These are phyloP conservation scores for Caenorhabditis virilis DNA, from an alignment of 2,888 invertebrate species.

Conservation along the genomic window DNA sequence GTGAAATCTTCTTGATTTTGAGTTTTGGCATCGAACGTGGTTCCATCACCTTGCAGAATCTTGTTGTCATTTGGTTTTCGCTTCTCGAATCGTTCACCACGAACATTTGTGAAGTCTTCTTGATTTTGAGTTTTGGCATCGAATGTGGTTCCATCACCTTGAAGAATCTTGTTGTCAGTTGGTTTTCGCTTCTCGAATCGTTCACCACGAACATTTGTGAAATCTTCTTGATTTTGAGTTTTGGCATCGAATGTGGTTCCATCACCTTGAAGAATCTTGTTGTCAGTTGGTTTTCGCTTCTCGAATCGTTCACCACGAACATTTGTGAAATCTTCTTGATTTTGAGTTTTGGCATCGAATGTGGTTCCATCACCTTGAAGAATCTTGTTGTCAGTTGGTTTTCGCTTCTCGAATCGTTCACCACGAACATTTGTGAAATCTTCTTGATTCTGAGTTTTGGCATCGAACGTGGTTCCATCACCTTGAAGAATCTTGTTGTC, in stretches of 20 bases:
- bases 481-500: background rate
- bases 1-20: constrained; percentile 5
- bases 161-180: background rate
- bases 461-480: constrained; percentile 1
- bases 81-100: background rate
- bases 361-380: background rate
- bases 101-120: constrained; percentile 1
- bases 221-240: constrained; percentile 4
- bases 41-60: background rate
- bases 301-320: constrained; percentile 5
- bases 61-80: background rate
- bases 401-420: background rate
- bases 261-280: background rate
- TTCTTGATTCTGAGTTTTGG: constrained; percentile 3
- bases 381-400: background rate
- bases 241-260: background rate
- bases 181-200: background rate
- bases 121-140: constrained; percentile 3
- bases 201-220: background rate
- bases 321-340: constrained; percentile 1
- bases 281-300: background rate
- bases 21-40: background rate
- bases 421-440: constrained; percentile 1
- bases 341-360: constrained; percentile 2
- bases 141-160: background rate